Evolutionary conservation across 2,797 vertebrate genomes (phyloP), one percentile per base, ranked within the genome.

Genomic region (Tachyglossus aculeatus): DNA sequence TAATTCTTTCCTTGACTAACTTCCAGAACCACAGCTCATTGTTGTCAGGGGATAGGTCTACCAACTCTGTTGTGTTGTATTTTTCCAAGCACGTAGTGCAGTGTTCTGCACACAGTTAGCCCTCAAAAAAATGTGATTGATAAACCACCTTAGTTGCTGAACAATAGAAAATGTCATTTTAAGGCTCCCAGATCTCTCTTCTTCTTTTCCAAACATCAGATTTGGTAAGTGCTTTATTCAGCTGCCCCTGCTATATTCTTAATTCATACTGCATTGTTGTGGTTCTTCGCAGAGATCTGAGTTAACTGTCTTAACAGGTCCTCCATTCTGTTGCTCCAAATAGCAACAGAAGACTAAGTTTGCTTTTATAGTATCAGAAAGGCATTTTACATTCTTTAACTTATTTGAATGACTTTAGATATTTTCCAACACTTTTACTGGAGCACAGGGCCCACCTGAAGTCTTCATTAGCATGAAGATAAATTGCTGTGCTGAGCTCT

Each of bases 241-340:
- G 2, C 0, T 7, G 0, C 19, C 2, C 54, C 52, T 3, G 31
- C 57, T 73, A 69, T 72, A 77, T 81, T 36, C 63, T 85, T 79
- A 82, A 82, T 63, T 57, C 56, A 90, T 43, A 86, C 83, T 89
- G 88, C 66, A 90, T 90, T 67, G 88, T 91, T 86, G 86, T 86
- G 88, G 86, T 65, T 31, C 16, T n/a, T 67, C n/a, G 19, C 0
- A 4, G 14, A 36, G 40, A 39, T 47, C 22, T 40, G 33, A 74
- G 27, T 7, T 7, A 52, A 77, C 68, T 18, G 1, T 2, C 5
- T 73, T 44, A 41, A 72, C 56, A 16, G 7, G n/a, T 25, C 65
- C 31, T 57, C 63, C 39, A 47, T 73, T 40, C 29, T 78, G 25
- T 58, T 36, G 19, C 5, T 11, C 15, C 18, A 63, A 72, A 48